Percentiles rank a stretch among this genome's conserved stretches.
Conservation (phyloP, 2,888 invertebrate genomes). For the Heterodera filipjevi region DNA sequence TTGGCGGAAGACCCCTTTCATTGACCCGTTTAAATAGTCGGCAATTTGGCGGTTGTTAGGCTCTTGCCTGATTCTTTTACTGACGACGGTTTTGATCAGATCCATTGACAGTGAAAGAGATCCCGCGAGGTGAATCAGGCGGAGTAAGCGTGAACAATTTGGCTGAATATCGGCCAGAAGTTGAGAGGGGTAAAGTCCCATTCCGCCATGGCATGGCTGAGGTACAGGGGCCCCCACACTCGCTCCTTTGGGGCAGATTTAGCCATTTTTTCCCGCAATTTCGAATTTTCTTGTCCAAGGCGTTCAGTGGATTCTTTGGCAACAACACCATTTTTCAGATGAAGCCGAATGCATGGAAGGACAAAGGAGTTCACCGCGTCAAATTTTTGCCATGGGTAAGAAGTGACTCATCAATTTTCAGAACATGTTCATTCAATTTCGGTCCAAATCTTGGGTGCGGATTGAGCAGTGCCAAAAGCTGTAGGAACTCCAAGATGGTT, state of each 20-base stretch:
- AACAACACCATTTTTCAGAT: constrained; percentile 28
- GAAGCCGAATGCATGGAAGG: constrained; percentile 26
- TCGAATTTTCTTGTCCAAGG: neutral
- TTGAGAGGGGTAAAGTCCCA: constrained; percentile 30
- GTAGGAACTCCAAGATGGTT: constrained; percentile 35
- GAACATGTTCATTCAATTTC: constrained; percentile 1
- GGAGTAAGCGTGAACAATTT: neutral
- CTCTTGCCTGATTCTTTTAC: neutral
- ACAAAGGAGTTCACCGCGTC: constrained; percentile 33
- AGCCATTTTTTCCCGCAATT: constrained; percentile 35
- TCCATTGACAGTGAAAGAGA: neutral
- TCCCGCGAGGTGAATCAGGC: neutral
- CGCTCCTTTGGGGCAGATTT: constrained; percentile 65
- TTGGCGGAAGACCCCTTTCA: constrained; percentile 4
- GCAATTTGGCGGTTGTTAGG: neutral
- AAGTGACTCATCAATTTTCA: constrained; percentile 17
- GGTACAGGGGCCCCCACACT: constrained; percentile 26
- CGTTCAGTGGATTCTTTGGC: neutral
- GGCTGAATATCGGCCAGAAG: neutral
- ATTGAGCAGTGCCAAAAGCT: neutral
- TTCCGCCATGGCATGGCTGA: constrained; percentile 28
- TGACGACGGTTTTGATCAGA: neutral
- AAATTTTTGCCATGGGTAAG: constrained; percentile 40
- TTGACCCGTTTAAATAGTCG: constrained; percentile 10
- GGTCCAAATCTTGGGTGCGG: neutral